Evolutionary conservation across 1,140 invertebrate genomes (phyloP), one percentile per base, ranked within the genome.

Genomic region (Drosophila pseudoananassae): DNA sequence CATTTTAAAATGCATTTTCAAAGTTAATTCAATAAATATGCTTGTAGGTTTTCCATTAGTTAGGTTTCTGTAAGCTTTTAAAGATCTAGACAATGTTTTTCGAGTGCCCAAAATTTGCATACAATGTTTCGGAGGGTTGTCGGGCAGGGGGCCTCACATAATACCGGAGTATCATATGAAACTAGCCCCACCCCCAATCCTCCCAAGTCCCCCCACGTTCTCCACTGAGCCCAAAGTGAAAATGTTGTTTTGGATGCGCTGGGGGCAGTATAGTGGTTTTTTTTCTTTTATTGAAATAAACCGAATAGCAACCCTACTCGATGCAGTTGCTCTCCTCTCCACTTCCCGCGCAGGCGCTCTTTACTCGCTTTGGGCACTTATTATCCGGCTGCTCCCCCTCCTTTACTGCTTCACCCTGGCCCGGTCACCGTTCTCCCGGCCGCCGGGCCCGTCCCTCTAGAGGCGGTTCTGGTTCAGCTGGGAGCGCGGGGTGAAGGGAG

Each of bases 391-490:
- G 12, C 49, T 31, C 23, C 53, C 15, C 12, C 53, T 25, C 46
- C 31, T 33, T 27, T 38, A 76, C 54, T 76, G 74, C 36, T 77
- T 75, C 71, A 74, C 40, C 59, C 73, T 76, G 46, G 71, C 71
- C 57, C 69, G 58, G 38, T 74, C 71, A 55, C 71, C 70, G 52
- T 58, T 68, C 47, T 61, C 75, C 61, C 68, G 50, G 47, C 58
- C 58, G 63, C 66, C 47, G 49, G 55, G 59, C 57, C 60, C 47
- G 49, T 61, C 63, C 53, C 66, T 61, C 83, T 91, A 91, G 69
- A 91, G 90, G 64, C 90, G 90, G 64, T 91, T 91, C 76, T 91
- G 90, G 71, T 91, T 91, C 43, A 91, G 72, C 72, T 91, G 90
- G 49, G 90, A 91, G 56, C 90, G 90, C 38, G 90, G 90, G 29